Evolutionary conservation across 2,113 vertebrate genomes (phyloP), one percentile per base, ranked within the genome.

Genomic region (Brachypodius melanocephalos): DNA sequence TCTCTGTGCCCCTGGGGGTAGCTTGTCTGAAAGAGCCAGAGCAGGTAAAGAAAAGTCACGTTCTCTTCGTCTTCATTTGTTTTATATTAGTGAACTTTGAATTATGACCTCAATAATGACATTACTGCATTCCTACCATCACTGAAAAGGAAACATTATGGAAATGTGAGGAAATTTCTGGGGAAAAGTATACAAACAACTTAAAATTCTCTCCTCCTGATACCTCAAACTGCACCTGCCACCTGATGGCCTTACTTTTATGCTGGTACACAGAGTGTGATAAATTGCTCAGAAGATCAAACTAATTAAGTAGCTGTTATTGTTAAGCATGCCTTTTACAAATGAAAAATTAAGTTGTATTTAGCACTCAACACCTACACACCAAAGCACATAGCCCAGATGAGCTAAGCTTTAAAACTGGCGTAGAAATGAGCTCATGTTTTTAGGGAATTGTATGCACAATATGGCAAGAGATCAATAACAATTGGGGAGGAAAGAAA

Each of bases 301-400:
- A 77, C 28, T 96, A 92, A 97, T 87, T 88, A 95, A 94, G 34
- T 94, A 95, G 91, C 74, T 87, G 36, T 85, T 96, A 79, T 66
- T 67, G 45, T 90, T 91, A 89, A 93, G 52, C 72, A 91, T 84
- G 52, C 6, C 43, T 92, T 95, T 95, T 87, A 78, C 89, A 95
- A 97, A 89, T 59, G 43, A 97, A 97, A 97, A 96, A 96, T 91
- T 85, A 96, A 96, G 68, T 83, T 87, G 80, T 79, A 89, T 88
- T 97, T 94, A 97, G 61, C 96, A 97, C 94, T 98, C 96, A 97
- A 73, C 95, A 98, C 91, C 97, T 98, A 94, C 32, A 36, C 89
- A 96, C 91, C 71, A 51, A 97, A 97, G 88, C 93, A 67, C 78
- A 96, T 82, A 96, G 89, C 72, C 90, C 82, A 97, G 90, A 97